Base-by-base conservation (phyloP, 2,797 vertebrate species). In the Neoniphon sammara region DNA sequence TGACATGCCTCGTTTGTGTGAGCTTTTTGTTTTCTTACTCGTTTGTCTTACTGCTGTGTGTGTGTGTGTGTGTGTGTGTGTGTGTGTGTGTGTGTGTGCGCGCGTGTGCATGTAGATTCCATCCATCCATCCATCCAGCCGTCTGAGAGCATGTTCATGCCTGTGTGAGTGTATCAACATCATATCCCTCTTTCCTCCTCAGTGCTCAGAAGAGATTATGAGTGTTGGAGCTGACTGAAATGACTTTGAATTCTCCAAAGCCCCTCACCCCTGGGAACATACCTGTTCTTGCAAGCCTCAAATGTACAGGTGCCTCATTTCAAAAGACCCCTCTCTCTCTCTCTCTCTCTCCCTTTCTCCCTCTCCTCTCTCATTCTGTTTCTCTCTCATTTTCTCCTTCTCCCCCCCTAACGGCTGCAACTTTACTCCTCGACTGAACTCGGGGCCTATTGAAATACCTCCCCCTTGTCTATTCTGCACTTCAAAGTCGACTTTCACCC, bases 401-500 rank as follows among this genome's bases (percentile, higher is more conserved):
- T 58, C 11, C 21, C 63, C 25, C 60, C 31, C 63, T 57, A 0
- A 76, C 15, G 73, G 75, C 86, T 90, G 86, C 87, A 92, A 90
- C 86, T 83, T 85, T 87, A 91, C 81, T 82, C 85, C 80, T 73
- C 23, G 7, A 70, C 81, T 80, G 65, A 86, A 87, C 77, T 61
- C 68, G 80, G 77, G 85, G 80, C 77, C 82, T 80, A 87, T 91
- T 90, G 87, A 90, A 91, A 92, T 91, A 88, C 86, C 83, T 92
- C 80, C 75, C 79, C 59, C 81, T 73, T 79, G 87, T 88, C 81
- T 81, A 71, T 88, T 89, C 85, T 88, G 86, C 85, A 92, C 91
- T 92, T 93, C 89, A 93, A 93, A 93, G 91, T 85, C 70, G 5
- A 87, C 80, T 86, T 84, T 88, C 84, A 74, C 86, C 87, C 89